Percentiles rank a stretch among this genome's conserved stretches.
Conservation (phyloP, 2,113 vertebrate genomes). For the Ceyx melanurus region DNA sequence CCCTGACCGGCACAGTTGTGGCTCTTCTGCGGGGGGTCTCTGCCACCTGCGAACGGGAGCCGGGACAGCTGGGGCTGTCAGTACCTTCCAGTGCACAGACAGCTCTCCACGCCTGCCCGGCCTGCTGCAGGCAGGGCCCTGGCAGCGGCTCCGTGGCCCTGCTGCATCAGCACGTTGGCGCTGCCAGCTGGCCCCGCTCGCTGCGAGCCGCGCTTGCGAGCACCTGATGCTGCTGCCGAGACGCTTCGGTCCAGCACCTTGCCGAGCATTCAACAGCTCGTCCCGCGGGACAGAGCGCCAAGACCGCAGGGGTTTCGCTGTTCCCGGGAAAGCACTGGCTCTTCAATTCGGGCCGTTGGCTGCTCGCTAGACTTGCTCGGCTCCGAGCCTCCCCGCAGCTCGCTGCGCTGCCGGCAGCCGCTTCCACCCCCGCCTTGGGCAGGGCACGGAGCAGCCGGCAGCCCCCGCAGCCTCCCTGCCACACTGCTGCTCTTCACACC, state of each 20-base stretch:
- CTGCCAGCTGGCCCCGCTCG: slow-evolving; percentile 18
- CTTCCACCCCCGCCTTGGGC: not conserved
- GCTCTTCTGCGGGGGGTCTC: not conserved
- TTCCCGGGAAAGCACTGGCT: not conserved
- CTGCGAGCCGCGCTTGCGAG: not conserved
- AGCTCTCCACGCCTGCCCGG: not conserved
- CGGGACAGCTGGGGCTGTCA: slow-evolving; percentile 39
- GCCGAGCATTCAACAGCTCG: not conserved
- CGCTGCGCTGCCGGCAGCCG: not conserved
- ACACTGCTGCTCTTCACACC: not conserved
- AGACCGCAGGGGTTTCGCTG: not conserved
- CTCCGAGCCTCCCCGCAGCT: not conserved
- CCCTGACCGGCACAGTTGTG: slow-evolving; percentile 9
- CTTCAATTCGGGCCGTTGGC: not conserved
- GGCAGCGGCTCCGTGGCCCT: not conserved
- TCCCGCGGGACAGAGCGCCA: not conserved
- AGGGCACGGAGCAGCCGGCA: not conserved
- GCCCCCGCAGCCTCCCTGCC: not conserved
- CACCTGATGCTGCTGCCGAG: slow-evolving; percentile 16
- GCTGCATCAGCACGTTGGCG: slow-evolving; percentile 19
- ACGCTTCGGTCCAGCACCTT: not conserved
- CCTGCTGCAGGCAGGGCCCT: not conserved
- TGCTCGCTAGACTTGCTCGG: not conserved
- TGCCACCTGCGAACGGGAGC: not conserved
- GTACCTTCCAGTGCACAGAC: not conserved